Evolutionary conservation across 2,888 invertebrate species (phyloP), one percentile per base, ranked within the genome.

Genomic region (Synergus itoensis): DNA sequence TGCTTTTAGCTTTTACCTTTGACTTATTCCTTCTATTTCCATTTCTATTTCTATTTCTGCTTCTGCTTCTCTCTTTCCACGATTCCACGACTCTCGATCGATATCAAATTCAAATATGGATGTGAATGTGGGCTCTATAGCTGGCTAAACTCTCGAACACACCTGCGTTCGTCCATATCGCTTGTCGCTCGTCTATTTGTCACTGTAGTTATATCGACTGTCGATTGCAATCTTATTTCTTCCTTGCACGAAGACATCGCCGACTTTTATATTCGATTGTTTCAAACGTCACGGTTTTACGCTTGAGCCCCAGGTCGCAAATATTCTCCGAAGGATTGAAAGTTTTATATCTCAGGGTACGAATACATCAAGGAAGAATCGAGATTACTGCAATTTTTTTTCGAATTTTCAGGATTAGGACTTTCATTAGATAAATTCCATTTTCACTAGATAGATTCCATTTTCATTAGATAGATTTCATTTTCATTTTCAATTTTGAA

Each of bases 131-230:
- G 36, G 11, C 21, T 11, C 36, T 57, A 36, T 36, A 36, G 36
- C 5, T 36, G 12, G 53, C 53, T 53, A 53, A 36, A 73, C 11
- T 73, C n/a, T 53, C 48, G 48, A 69, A 48, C 48, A 73, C 73
- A 73, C 53, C 73, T 73, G 73, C 18, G 36, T 57, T n/a, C 28
- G 28, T 36, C n/a, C 18, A n/a, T 48, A 53, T 53, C 73, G 53
- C 53, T 73, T 73, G 53, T 73, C 53, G 53, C n/a, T 36, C n/a
- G 73, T 53, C 73, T 73, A 73, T 73, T 73, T 73, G 73, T 73
- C 73, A 53, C 45, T 69, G 69, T 45, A 69, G 69, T 36, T 36
- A 36, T 73, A 73, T 73, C 16, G 36, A 53, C 53, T 53, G 73
- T 73, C 73, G 73, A 73, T 73, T 11, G 73, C 36, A 73, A 73